Conservation (phyloP, 2,113 vertebrate genomes). For the Desmodus rotundus region DNA sequence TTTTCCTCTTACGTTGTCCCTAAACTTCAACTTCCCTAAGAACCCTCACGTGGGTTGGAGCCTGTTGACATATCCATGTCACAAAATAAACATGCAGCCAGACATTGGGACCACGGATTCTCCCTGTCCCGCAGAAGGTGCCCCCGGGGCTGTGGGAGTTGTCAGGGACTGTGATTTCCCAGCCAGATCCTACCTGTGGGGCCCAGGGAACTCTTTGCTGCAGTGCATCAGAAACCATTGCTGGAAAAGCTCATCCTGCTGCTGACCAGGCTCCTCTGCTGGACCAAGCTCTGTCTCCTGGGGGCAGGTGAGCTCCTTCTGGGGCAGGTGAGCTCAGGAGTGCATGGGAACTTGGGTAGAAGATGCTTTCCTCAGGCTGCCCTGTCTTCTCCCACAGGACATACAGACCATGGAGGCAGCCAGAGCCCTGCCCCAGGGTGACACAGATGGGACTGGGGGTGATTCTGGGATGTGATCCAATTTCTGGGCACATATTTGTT, state of each 20-base stretch:
- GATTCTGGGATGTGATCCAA: neutral
- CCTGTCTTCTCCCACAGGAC: neutral
- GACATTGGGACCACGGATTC: neutral
- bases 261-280: neutral
- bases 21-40: neutral
- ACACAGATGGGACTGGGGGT: neutral
- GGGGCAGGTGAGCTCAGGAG: neutral
- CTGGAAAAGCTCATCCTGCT: neutral
- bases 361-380: too few relatives aligned
- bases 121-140: neutral
- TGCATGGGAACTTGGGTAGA: neutral
- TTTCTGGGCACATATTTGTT: neutral
- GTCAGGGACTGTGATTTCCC: too few relatives aligned
- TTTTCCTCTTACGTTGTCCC: neutral
- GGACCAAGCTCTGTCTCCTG: neutral
- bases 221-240: neutral
- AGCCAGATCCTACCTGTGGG: neutral
- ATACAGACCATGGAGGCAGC: neutral
- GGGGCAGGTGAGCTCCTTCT: neutral
- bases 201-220: neutral
- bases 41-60: neutral
- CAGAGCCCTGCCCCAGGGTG: neutral
- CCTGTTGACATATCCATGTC: neutral
- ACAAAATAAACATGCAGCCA: neutral
- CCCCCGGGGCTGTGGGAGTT: neutral